Evolutionary conservation across 2,113 vertebrate genomes (phyloP).

Genomic region (Caranx ignobilis): DNA sequence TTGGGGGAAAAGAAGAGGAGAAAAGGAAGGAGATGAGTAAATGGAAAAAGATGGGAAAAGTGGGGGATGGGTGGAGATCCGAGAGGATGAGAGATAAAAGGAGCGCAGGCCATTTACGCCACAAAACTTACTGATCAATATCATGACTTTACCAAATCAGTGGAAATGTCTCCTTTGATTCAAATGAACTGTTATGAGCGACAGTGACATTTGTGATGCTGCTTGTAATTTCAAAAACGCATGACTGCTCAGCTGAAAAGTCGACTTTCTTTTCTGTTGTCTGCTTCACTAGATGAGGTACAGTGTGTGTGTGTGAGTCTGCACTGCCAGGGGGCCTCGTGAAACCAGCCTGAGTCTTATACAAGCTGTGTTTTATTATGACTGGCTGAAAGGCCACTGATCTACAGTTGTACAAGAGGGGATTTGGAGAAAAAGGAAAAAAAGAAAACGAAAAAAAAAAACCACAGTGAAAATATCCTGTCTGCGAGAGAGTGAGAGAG

Average conservation of each 20-base stretch:
- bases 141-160: slow-evolving; percentile 37
- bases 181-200: slow-evolving; percentile 10
- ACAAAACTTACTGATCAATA: slow-evolving; percentile 28
- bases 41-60: slow-evolving; percentile 58
- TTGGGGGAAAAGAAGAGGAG: slow-evolving; percentile 33
- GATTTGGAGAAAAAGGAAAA: slow-evolving; percentile 46
- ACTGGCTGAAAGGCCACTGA: slow-evolving; percentile 71
- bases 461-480: slow-evolving; percentile 73
- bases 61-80: slow-evolving; percentile 55
- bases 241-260: slow-evolving; percentile 34
- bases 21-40: slow-evolving; percentile 54
- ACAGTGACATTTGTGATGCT: slow-evolving; percentile 13
- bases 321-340: slow-evolving; percentile 68
- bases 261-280: slow-evolving; percentile 23
- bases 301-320: slow-evolving; percentile 27
- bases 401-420: slow-evolving; percentile 63
- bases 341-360: slow-evolving; percentile 66
- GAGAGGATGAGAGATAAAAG: slow-evolving; percentile 58
- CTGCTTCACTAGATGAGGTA: slow-evolving; percentile 17
- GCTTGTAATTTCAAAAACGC: slow-evolving; percentile 30
- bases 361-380: slow-evolving; percentile 78
- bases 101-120: slow-evolving; percentile 38
- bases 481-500: slow-evolving; percentile 30
- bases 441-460: slow-evolving; percentile 5
- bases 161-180: slow-evolving; percentile 16